These are phyloP conservation scores for Leuciscus waleckii DNA, from an alignment of 2,797 vertebrate genomes.

Conservation along the genomic window DNA sequence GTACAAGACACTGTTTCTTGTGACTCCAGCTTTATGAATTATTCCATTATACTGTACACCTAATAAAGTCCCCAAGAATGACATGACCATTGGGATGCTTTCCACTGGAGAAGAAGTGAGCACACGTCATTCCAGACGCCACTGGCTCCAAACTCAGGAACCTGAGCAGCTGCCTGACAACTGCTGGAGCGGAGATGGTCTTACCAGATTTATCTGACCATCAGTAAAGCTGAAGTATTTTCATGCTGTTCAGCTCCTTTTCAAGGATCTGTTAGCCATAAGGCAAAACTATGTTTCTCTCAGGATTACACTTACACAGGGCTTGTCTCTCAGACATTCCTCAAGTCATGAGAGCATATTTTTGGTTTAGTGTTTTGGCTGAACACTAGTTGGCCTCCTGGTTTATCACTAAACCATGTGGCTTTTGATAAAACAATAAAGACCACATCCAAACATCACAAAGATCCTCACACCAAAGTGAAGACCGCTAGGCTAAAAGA, in stretches of 20 bases:
- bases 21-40: conserved; percentile 9
- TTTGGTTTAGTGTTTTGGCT: conserved; percentile 44
- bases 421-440: conserved; percentile 58
- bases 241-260: conserved; percentile 40
- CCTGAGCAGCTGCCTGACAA: conserved; percentile 37
- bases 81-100: conserved; percentile 50
- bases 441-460: conserved; percentile 51
- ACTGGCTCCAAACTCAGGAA: conserved; percentile 30
- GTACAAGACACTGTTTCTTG: conserved; percentile 1
- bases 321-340: conserved; percentile 45
- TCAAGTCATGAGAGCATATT: conserved; percentile 49
- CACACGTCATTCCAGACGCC: conserved; percentile 45
- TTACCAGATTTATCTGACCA: conserved; percentile 48
- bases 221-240: conserved; percentile 36
- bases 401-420: conserved; percentile 57
- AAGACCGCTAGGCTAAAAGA: conserved; percentile 11
- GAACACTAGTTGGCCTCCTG: conserved; percentile 43
- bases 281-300: conserved; percentile 36
- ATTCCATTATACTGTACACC: neutral
- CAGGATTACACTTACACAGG: conserved; percentile 18
- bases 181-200: conserved; percentile 49
- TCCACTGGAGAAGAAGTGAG: conserved; percentile 39
- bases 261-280: conserved; percentile 39
- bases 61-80: conserved; percentile 28
- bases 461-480: conserved; percentile 42